These are phyloP conservation scores for Psittacus erithacus DNA, from an alignment of 2,113 vertebrate genomes.

Conservation along the genomic window DNA sequence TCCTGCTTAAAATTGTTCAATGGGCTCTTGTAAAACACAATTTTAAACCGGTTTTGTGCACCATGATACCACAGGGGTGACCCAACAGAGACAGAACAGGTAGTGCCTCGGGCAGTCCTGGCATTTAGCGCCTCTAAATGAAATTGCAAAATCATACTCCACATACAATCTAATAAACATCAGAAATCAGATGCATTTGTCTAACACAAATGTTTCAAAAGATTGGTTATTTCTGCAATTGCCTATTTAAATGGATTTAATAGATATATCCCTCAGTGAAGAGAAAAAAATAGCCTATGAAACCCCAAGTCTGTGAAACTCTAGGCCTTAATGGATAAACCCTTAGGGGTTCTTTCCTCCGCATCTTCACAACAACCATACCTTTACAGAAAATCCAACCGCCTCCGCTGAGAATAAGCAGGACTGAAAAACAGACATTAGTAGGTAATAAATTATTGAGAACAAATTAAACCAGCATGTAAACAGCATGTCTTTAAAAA, in stretches of 20 bases:
- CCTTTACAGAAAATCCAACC: slow-evolving; percentile 11
- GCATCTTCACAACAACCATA: background rate
- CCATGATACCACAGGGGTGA: background rate
- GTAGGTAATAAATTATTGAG: slow-evolving; percentile 64
- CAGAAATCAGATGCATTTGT: background rate
- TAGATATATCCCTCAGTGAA: background rate
- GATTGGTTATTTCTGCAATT: background rate
- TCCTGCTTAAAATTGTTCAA: background rate
- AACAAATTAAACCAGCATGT: slow-evolving; percentile 15
- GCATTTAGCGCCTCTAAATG: background rate
- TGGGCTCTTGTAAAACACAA: background rate
- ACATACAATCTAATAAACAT: background rate
- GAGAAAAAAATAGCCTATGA: background rate
- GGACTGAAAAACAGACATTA: background rate
- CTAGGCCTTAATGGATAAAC: background rate
- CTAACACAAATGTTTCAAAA: background rate
- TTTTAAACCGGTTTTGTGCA: background rate
- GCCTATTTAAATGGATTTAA: background rate
- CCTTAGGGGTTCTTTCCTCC: background rate
- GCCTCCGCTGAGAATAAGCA: slow-evolving; percentile 28
- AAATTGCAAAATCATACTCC: background rate
- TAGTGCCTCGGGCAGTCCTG: background rate
- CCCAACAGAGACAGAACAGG: background rate
- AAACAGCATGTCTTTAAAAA: slow-evolving; percentile 44
- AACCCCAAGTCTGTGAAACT: background rate